Base-by-base conservation (phyloP, 2,797 vertebrate genomes). In the Danio choprae region DNA sequence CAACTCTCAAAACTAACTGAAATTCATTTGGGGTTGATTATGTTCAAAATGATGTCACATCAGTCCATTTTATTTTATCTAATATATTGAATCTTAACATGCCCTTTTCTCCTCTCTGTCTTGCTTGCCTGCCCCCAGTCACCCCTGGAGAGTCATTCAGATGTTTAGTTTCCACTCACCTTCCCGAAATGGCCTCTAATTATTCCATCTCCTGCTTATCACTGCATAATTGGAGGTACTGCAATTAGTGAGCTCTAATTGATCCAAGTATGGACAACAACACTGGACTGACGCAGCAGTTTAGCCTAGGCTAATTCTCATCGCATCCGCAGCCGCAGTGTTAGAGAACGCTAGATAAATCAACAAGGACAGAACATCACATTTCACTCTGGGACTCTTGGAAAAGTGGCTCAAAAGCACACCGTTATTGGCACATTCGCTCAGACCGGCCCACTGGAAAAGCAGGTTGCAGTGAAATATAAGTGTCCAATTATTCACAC, bases 191-290 rank as follows among this genome's bases (percentile, higher is more conserved):
- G n/a, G 56, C 56, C 46, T 53, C 38, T 74, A 69, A 65, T 83
- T 81, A 74, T 85, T 81, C 62, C 79, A 83, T 84, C 79, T 72
- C 76, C 73, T 86, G 82, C 83, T 87, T 83, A 85, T 85, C 68
- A 51, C 73, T 12, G 65, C 74, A 74, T 87, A 88, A 85, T 85
- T 88, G 84, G 73, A 84, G 81, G 82, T 74, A 82, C 80, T 82
- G 87, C 87, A 88, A 88, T 88, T 87, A 88, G 87, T 77, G 67
- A 65, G 75, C 44, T 76, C 81, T 88, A 87, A 88, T 85, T 86
- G 87, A 87, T 88, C 81, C 46, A 46, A 60, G 80, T 80, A 78
- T 85, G 86, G 85, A 77, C 67, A 56, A 78, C 74, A 62, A 79
- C 75, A 63, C 82, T 15, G 44, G 53, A 84, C 86, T 87, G 87